Percentiles rank a stretch among this genome's conserved stretches.
Conservation (phyloP, 1,140 invertebrate genomes). For the Phymastichus coffea region DNA sequence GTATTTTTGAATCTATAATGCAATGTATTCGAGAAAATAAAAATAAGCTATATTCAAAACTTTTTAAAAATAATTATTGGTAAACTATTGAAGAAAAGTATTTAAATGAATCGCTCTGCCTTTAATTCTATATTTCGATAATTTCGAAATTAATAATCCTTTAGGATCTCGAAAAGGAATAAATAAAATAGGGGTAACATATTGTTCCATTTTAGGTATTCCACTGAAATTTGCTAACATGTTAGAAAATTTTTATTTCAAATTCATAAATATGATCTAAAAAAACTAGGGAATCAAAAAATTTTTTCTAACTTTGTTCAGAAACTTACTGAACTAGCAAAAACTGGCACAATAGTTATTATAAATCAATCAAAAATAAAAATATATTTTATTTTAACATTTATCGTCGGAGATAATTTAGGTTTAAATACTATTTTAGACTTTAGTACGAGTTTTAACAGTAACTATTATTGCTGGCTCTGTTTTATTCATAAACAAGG, state of each 20-base stretch:
- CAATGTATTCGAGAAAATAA: too few species aligned
- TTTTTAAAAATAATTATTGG: not conserved
- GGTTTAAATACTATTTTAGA: slow-evolving; percentile 3
- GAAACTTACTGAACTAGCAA: slow-evolving; percentile 12
- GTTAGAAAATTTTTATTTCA: slow-evolving; percentile 20
- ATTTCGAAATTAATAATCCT: too few species aligned
- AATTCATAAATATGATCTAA: slow-evolving; percentile 3
- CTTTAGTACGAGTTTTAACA: slow-evolving; percentile 7
- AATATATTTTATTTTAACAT: slow-evolving; percentile 7
- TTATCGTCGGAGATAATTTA: slow-evolving; percentile 14
- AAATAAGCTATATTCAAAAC: not conserved
- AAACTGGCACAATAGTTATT: not conserved
- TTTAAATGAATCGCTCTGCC: not conserved
- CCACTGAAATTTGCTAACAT: not conserved
- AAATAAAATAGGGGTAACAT: slow-evolving; percentile 11
- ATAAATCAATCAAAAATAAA: not conserved
- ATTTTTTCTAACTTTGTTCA: slow-evolving; percentile 9
- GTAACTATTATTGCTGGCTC: not conserved
- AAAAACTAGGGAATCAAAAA: not conserved
- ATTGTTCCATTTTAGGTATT: slow-evolving; percentile 5
- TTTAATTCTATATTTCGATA: slow-evolving; percentile 2
- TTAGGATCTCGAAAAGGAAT: not conserved
- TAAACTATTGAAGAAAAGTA: not conserved
- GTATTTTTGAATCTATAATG: too few species aligned
- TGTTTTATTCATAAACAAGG: not conserved